A percentile compares a stretch with the other conserved stretches of the same genome.
Conservation (phyloP, 2,113 vertebrate genomes). For the Apus apus region DNA sequence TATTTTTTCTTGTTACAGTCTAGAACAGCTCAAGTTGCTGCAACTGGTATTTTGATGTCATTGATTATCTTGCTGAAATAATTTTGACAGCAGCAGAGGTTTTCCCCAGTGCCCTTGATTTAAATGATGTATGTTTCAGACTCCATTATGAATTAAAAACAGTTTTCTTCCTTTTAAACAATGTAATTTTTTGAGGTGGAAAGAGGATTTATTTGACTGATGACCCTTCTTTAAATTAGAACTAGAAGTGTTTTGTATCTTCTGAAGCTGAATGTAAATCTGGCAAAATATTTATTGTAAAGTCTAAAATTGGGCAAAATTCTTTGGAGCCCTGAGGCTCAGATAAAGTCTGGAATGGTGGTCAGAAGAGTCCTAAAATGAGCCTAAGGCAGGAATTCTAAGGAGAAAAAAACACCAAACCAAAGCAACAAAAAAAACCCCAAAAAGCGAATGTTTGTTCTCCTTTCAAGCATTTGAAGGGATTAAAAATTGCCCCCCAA, state of each 20-base stretch:
- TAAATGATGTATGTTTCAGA: background rate
- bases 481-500: background rate
- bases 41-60: background rate
- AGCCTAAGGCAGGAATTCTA: background rate
- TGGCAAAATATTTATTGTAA: background rate
- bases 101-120: background rate
- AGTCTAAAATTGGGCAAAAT: background rate
- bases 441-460: background rate
- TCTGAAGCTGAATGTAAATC: constrained; percentile 2
- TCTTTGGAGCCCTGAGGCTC: background rate
- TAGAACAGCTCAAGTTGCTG: background rate
- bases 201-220: background rate
- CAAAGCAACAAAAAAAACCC: no score
- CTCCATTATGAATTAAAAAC: background rate
- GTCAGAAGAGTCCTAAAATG: background rate
- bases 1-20: background rate
- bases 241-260: background rate
- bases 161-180: background rate
- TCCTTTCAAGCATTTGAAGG: background rate
- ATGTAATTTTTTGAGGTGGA: constrained; percentile 9
- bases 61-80: background rate
- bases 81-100: background rate
- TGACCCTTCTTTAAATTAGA: background rate
- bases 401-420: background rate
- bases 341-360: background rate